These are phyloP conservation scores for Trogon melanurus DNA, from an alignment of 2,113 vertebrate genomes.

Conservation along the genomic window DNA sequence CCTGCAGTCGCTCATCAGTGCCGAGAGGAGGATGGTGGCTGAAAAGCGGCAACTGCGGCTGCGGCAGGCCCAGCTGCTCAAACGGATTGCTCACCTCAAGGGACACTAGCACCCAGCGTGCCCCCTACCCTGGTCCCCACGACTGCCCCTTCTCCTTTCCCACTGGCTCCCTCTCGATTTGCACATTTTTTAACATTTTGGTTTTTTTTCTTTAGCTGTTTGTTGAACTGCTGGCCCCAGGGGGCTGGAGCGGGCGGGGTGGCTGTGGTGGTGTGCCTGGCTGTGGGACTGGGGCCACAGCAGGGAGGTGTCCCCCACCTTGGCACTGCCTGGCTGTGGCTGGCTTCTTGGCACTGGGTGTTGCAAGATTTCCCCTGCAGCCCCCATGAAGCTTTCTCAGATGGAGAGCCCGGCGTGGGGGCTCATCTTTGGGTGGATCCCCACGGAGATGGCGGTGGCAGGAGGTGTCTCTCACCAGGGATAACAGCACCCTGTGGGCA, in stretches of 20 bases:
- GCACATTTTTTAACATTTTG: constrained; percentile 68
- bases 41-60: constrained; percentile 87
- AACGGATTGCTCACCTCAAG: constrained; percentile 83
- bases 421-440: neutral
- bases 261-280: rapidly evolving
- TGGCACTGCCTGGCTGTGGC: neutral
- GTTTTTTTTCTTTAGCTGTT: neutral
- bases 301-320: rapidly evolving
- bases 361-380: neutral
- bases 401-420: neutral
- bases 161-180: constrained; percentile 63
- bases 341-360: neutral
- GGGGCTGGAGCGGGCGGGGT: neutral
- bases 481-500: neutral
- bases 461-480: neutral
- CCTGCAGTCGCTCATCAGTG: constrained; percentile 80
- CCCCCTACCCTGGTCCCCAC: rapidly evolving
- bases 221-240: neutral
- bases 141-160: neutral
- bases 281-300: neutral
- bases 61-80: constrained; percentile 85
- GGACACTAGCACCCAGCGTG: constrained; percentile 72
- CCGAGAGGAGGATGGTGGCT: constrained; percentile 80
- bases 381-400: neutral
- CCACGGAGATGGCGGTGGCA: rapidly evolving